These are phyloP conservation scores for Myodes glareolus DNA, from an alignment of 2,113 vertebrate genomes.

Conservation along the genomic window DNA sequence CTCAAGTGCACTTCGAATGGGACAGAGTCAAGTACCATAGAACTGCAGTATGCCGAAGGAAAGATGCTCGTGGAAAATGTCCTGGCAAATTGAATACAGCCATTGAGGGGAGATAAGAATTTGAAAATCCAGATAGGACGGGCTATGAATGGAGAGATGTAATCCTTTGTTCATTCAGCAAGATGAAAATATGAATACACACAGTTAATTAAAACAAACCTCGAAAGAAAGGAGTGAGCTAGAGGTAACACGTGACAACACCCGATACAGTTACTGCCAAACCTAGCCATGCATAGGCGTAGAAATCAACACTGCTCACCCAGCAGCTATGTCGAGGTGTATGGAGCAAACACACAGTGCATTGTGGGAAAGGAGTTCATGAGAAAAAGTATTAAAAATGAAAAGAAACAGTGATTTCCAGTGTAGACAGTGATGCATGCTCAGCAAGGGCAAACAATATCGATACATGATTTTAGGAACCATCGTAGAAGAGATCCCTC, in stretches of 20 bases:
- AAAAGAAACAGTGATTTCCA: not conserved
- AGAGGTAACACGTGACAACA: not conserved
- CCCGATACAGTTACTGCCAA: not conserved
- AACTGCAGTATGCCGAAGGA: not conserved
- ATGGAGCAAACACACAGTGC: not conserved
- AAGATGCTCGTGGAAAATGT: not conserved
- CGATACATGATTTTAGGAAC: not conserved
- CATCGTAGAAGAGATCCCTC: not conserved
- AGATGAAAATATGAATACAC: not conserved
- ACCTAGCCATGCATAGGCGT: not conserved
- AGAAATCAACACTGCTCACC: not conserved
- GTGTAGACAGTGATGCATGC: too few species aligned
- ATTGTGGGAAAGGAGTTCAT: not conserved
- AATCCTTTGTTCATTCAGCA: not conserved
- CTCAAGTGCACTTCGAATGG: not conserved
- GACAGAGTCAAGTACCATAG: conserved; percentile 41
- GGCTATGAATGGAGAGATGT: not conserved
- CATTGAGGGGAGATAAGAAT: not conserved
- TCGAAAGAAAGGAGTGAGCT: not conserved
- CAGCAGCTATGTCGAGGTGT: not conserved
- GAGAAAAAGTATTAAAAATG: not conserved
- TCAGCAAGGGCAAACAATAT: not conserved
- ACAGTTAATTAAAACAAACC: not conserved
- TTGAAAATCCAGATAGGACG: not conserved
- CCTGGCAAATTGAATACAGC: not conserved